Conservation (phyloP, 1,140 invertebrate genomes). For the Trichonephila clavata region DNA sequence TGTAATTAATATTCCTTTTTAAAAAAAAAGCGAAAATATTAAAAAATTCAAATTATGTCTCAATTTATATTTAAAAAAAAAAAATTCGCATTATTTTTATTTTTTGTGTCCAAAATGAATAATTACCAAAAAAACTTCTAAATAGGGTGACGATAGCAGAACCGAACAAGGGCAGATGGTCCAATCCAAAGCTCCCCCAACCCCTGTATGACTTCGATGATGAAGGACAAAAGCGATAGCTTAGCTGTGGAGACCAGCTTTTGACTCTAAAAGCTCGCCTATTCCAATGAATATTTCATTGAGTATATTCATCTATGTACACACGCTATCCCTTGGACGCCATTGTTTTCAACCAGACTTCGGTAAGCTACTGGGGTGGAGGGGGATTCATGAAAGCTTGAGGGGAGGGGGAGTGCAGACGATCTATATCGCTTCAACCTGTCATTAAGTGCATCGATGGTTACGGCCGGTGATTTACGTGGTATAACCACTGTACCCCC, state of each 20-base stretch:
- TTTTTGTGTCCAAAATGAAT: not conserved
- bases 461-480: constrained; percentile 70
- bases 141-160: constrained; percentile 18
- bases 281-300: constrained; percentile 73
- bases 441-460: constrained; percentile 74
- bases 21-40: too few species aligned
- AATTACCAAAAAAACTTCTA: not conserved
- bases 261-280: constrained; percentile 70
- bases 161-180: constrained; percentile 51
- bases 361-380: not conserved
- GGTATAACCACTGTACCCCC: constrained; percentile 42
- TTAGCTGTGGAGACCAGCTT: not conserved
- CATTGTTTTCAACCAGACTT: constrained; percentile 52
- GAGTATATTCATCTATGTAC: constrained; percentile 72
- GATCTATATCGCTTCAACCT: constrained; percentile 74
- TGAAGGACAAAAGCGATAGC: not conserved
- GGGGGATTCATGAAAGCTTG: too few species aligned
- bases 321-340: constrained; percentile 59
- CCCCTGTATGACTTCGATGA: constrained; percentile 24
- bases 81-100: not conserved
- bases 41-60: too few species aligned
- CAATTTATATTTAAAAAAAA: not conserved
- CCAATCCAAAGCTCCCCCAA: too few species aligned
- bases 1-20: too few species aligned
- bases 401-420: not conserved